Evolutionary conservation across 2,888 invertebrate species (phyloP), one percentile per base, ranked within the genome.

Genomic region (Masnerella sp.): DNA sequence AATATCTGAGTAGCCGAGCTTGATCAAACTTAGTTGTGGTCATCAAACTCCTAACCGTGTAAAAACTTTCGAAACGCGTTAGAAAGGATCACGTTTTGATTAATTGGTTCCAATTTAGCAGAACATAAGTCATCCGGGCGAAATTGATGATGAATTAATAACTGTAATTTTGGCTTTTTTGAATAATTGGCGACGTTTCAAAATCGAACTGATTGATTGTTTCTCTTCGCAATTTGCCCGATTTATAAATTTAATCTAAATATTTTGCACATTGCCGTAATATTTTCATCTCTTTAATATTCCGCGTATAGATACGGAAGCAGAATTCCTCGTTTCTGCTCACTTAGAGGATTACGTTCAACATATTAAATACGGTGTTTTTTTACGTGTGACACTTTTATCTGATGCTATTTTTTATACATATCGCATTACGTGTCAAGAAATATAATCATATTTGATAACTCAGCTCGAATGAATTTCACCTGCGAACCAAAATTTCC

Each of bases 361-460:
- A 38, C 38, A 25, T 38, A 38, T 36, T 54, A 54, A 54, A 40
- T 40, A 40, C 28, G 38, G 25, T 7, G n/a, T 38, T 36, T 51
- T 22, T 52, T 36, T 52, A 36, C 11, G n/a, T 8, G 52, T 40
- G 52, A 38, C 52, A 38, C 30, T 42, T 56, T 56, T 20, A 56
- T 56, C 54, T 42, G 42, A 56, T 40, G 12, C 54, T 42, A 56
- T 56, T 30, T 42, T 56, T 56, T 56, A 38, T 54, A 54, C 52
- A 17, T 40, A 54, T 42, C 40, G 3, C 54, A 56, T 56, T 56
- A 56, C 54, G 54, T 56, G 42, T 42, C 54, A 42, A 42, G 54
- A 20, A 56, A 42, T 28, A 42, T 15, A 56, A 42, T 56, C 54
- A 56, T 56, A n/a, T 42, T 28, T 28, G 38, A 36, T 36, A 36